Evolutionary conservation across 2,113 vertebrate genomes (phyloP), one percentile per base, ranked within the genome.

Genomic region (Prietella phreatophila): DNA sequence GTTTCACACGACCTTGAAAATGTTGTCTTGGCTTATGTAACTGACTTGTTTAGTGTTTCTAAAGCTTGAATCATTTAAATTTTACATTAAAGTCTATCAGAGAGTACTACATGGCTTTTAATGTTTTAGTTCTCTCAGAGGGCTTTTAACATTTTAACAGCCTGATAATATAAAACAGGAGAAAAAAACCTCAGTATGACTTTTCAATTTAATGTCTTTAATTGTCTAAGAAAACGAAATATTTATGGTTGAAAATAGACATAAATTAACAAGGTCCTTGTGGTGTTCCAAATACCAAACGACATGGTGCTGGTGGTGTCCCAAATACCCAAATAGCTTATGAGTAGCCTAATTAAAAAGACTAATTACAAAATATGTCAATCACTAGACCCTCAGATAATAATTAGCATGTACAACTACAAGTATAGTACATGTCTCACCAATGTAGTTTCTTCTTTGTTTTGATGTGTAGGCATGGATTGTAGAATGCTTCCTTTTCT

Each of bases 401-500:
- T 42, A 82, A 15, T 27, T 60, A 27, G 13, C 33, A 42, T 47
- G 60, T n/a, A 17, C 15, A 58, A 63, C 25, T 39, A 61, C 30
- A 82, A 80, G 19, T 36, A 36, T 60, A 78, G 42, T 75, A 36
- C n/a, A 56, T 33, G 30, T 56, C 50, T 81, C 50, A 55, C 3
- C n/a, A 81, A 5, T 36, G 19, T 39, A 53, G 27, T n/a, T 82
- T 60, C 17, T 36, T 55, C 19, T 83, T 83, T 83, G 58, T 83
- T 88, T 81, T 79, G 84, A 56, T 56, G 73, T 71, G 85, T 86
- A 85, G 84, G 76, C 58, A 33, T 84, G 75, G 58, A 90, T 65
- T 86, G 79, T 87, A 83, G 78, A 91, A 89, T 79, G 50, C 84
- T 60, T 86, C 86, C 90, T 85, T 82, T 84, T 81, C 86, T 55